Percentiles rank a stretch among this genome's conserved stretches.
phyloP scores from a whole-genome alignment of 2,888 invertebrate genomes.

The Seira musarum region DNA sequence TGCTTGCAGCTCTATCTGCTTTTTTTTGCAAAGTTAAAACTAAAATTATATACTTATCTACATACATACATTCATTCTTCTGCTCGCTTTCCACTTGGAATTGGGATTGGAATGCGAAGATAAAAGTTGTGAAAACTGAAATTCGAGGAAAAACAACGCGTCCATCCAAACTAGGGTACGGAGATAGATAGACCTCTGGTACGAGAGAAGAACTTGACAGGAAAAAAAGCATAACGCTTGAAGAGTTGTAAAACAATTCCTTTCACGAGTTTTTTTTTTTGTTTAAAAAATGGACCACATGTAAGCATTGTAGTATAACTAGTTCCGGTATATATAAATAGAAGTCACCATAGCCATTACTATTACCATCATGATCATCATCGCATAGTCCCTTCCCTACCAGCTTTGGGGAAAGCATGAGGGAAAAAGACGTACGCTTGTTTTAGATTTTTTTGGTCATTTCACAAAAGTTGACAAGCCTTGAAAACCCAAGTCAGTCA shows the following conservation, averaged over 20 bases:
- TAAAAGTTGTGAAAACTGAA: too few species aligned
- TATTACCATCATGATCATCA: too few species aligned
- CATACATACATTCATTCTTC: too few species aligned
- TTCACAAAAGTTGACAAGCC: slow-evolving; percentile 52
- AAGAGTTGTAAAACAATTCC: slow-evolving; percentile 52
- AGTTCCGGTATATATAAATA: too few species aligned
- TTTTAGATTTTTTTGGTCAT: slow-evolving; percentile 39
- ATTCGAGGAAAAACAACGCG: too few species aligned
- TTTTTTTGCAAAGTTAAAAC: too few species aligned
- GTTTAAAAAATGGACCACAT: background rate
- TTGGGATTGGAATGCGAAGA: too few species aligned
- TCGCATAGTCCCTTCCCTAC: too few species aligned
- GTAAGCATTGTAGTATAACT: background rate
- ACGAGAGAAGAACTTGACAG: slow-evolving; percentile 3
- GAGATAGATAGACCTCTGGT: background rate
- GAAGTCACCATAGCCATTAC: too few species aligned
- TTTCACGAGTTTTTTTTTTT: slow-evolving; percentile 30
- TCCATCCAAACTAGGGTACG: background rate
- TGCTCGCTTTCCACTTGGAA: too few species aligned
- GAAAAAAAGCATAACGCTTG: slow-evolving; percentile 36
- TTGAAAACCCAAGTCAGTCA: slow-evolving; percentile 49
- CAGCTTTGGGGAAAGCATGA: slow-evolving; percentile 18
- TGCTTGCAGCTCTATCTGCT: background rate
- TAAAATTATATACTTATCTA: too few species aligned
- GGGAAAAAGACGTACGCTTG: slow-evolving; percentile 33